phyloP scores from a whole-genome alignment of 2,888 invertebrate species.

The Tachystola acroxantha region DNA sequence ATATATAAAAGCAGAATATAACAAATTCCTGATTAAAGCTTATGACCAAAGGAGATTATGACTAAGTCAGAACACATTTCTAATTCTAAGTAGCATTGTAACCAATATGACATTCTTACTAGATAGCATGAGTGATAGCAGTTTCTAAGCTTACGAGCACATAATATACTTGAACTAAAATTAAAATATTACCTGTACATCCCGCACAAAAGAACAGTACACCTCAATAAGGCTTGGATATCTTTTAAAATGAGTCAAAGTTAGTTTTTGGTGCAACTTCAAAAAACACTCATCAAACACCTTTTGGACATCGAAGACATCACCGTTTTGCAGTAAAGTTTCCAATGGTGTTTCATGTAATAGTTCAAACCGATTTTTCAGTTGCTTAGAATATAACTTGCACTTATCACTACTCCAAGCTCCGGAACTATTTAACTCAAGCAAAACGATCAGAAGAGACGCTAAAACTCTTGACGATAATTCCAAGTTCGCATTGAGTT shows the following conservation, averaged over 20 bases:
- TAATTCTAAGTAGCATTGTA: too few relatives aligned
- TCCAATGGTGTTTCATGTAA: slow-evolving; percentile 34
- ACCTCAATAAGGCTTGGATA: slow-evolving; percentile 55
- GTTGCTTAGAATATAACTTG: slow-evolving; percentile 29
- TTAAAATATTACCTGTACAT: slow-evolving; percentile 34
- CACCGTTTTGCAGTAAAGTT: slow-evolving; percentile 25
- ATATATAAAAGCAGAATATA: too few relatives aligned
- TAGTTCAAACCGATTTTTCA: slow-evolving; percentile 38
- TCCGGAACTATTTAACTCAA: slow-evolving; percentile 38
- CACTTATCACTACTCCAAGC: slow-evolving; percentile 42
- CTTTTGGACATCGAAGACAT: slow-evolving; percentile 34
- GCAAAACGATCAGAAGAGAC: slow-evolving; percentile 40
- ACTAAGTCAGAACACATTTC: too few relatives aligned
- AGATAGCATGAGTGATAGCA: too few relatives aligned
- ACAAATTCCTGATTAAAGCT: too few relatives aligned
- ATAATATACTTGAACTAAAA: too few relatives aligned
- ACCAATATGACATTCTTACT: too few relatives aligned
- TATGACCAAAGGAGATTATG: too few relatives aligned
- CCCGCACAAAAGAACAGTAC: slow-evolving; percentile 38
- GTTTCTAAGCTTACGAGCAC: too few relatives aligned
- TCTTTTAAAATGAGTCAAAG: slow-evolving; percentile 44
- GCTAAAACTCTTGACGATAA: slow-evolving; percentile 31
- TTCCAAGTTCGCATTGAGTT: slow-evolving; percentile 26
- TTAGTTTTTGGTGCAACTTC: slow-evolving; percentile 46
- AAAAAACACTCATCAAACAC: slow-evolving; percentile 51